Base-by-base conservation (phyloP, 1,140 invertebrate genomes). In the Achroia grisella region DNA sequence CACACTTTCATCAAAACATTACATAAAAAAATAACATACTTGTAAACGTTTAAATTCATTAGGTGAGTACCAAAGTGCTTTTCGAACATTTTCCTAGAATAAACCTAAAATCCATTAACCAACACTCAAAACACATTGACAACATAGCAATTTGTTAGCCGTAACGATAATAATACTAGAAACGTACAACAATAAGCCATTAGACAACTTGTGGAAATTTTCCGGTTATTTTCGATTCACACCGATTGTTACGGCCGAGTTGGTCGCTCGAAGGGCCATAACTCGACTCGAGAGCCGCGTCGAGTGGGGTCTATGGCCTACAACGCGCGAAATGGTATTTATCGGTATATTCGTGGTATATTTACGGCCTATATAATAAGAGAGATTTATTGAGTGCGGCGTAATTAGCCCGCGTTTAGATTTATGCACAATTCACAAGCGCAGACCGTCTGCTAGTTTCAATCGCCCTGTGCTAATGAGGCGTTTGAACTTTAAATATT, bases 221-320 rank as follows among this genome's bases (percentile, higher is more conserved):
- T 80, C 74, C 73, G 73, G 69, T 73, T 74, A 75, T 83, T 83
- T 83, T 72, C 72, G 76, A 80, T 78, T 83, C 78, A 73, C 74
- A 63, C 62, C 67, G 72, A 78, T 82, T 79, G 76, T 73, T 78
- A 70, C 63, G 59, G 64, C 62, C 66, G 67, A 55, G 39, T 35
- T 53, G 64, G 56, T 50, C 62, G 64, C 69, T 72, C 60, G 56
- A 42, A 62, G 62, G 67, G 68, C 67, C 55, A 71, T 78, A 80
- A 76, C 71, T 76, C 57, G 52, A 39, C 34, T 44, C 49, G 47
- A 56, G 58, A 57, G 56, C 59, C 56, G 58, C 78, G 39, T 71
- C 74, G 67, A 71, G 76, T 83, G 74, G 54, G 76, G 79, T 83
- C 79, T 67, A 75, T 65, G 76, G 73, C 74, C 79, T 76, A 71